Percentiles rank a stretch among this genome's conserved stretches.
Conservation (phyloP, 2,113 vertebrate species). For the Mobula birostris region DNA sequence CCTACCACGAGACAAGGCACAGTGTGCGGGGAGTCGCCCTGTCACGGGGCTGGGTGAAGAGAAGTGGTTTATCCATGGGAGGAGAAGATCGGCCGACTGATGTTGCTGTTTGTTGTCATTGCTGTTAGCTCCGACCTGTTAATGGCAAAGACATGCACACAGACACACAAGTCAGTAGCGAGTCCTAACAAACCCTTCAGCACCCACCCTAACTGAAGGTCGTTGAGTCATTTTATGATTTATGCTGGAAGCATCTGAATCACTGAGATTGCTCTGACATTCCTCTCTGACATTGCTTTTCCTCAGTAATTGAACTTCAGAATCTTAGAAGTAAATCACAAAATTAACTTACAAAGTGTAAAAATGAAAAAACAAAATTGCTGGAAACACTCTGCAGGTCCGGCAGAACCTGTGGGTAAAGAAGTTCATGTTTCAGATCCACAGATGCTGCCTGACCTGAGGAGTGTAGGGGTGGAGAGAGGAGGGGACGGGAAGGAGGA, state of each 20-base stretch:
- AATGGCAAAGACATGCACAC: slow-evolving; percentile 38
- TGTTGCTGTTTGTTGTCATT: slow-evolving; percentile 99
- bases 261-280: neutral
- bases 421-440: no score
- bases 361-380: no score
- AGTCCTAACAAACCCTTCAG: no score
- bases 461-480: neutral
- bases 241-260: neutral
- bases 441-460: neutral
- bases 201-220: no score
- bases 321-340: no score
- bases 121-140: slow-evolving; percentile 92
- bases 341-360: no score
- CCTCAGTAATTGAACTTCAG: neutral
- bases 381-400: no score
- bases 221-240: no score
- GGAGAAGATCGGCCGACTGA: slow-evolving; percentile 92
- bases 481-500: neutral
- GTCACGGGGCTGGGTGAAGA: neutral
- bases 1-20: neutral
- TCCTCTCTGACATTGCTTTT: no score
- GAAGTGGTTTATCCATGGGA: slow-evolving; percentile 70
- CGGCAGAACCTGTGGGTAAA: no score
- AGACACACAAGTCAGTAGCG: no score
- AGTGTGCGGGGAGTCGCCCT: neutral